Evolutionary conservation across 2,797 vertebrate genomes (phyloP).

Genomic region (Peromyscus aztecus): DNA sequence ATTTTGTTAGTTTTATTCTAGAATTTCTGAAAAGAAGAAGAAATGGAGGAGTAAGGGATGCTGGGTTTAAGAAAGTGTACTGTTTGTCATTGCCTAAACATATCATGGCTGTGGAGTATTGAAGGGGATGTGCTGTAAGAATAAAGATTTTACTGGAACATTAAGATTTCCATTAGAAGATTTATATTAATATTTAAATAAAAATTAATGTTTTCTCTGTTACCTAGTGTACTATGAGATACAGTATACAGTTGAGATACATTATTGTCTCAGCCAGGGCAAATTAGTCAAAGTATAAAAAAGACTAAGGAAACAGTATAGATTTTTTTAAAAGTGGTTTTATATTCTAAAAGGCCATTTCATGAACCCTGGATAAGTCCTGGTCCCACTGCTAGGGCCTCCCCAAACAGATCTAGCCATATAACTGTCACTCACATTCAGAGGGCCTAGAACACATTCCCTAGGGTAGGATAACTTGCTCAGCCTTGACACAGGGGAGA

Average conservation of each 20-base stretch:
- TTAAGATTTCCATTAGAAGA: slow-evolving; percentile 46
- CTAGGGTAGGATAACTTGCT: no score
- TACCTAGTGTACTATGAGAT: slow-evolving; percentile 12
- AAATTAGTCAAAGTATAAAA: not conserved
- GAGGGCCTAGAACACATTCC: no score
- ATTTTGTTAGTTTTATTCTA: slow-evolving; percentile 54
- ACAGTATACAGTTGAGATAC: no score
- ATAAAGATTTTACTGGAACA: slow-evolving; percentile 49
- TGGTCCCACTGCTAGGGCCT: no score
- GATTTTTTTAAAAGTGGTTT: no score
- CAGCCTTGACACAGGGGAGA: no score
- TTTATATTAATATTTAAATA: slow-evolving; percentile 48
- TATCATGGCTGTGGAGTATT: not conserved
- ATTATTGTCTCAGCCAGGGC: slow-evolving; percentile 24
- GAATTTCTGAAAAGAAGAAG: not conserved
- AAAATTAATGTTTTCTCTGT: slow-evolving; percentile 62
- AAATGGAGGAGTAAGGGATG: not conserved
- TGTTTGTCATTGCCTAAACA: slow-evolving; percentile 34
- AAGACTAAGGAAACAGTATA: not conserved
- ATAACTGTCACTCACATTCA: no score
- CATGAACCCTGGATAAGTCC: no score
- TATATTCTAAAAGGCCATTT: no score
- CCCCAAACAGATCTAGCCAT: no score
- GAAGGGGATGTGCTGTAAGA: not conserved
- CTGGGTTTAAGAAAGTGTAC: not conserved